phyloP scores from a whole-genome alignment of 2,797 vertebrate genomes.

The Rhinoraja longicauda region DNA sequence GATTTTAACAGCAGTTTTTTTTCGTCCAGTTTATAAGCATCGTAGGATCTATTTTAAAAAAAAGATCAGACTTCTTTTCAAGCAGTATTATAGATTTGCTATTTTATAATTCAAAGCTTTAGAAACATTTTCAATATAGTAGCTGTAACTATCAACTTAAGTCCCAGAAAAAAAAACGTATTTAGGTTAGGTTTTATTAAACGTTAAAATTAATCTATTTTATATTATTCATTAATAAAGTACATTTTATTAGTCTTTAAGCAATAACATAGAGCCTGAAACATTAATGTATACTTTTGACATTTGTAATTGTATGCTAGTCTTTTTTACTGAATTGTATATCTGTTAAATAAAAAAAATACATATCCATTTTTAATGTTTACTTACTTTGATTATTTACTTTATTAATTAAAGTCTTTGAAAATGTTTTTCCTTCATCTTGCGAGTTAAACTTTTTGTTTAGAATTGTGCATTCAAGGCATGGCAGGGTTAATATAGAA shows the following conservation, averaged over 20 bases:
- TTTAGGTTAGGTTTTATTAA: constrained; percentile 18
- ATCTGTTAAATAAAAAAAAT: constrained; percentile 31
- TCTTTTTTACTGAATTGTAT: constrained; percentile 25
- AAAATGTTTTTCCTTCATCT: neutral
- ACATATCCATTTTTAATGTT: neutral
- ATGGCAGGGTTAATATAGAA: neutral
- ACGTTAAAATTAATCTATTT: constrained; percentile 35
- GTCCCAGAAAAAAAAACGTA: neutral
- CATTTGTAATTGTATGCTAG: constrained; percentile 11
- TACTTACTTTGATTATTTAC: neutral
- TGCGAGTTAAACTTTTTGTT: neutral
- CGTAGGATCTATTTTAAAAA: constrained; percentile 4
- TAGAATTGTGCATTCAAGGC: too few species aligned
- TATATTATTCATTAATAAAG: constrained; percentile 33
- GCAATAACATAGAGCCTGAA: constrained; percentile 35
- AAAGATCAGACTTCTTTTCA: constrained; percentile 2
- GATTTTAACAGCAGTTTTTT: constrained; percentile 25
- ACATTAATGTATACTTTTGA: constrained; percentile 30
- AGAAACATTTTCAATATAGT: constrained; percentile 17
- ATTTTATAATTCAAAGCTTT: constrained; percentile 31
- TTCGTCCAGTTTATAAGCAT: constrained; percentile 2
- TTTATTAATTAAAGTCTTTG: neutral
- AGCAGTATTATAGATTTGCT: constrained; percentile 34
- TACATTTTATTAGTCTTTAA: constrained; percentile 36
- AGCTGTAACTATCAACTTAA: constrained; percentile 7